These are phyloP conservation scores for Nipponacmea schrenckii DNA, from an alignment of 2,888 invertebrate genomes.

Conservation along the genomic window DNA sequence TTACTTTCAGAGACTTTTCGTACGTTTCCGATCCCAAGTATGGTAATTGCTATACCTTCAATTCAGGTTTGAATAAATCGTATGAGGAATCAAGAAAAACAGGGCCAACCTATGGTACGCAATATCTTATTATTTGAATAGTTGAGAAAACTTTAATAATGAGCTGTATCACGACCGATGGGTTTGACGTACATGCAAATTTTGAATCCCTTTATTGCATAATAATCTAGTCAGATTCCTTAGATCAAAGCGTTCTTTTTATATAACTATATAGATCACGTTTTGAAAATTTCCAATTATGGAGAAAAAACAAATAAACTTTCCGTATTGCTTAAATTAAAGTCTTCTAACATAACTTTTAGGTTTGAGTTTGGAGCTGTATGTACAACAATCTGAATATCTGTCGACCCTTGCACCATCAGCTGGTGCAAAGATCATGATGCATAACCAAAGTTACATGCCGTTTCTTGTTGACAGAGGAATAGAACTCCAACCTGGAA, in stretches of 20 bases:
- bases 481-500: constrained; percentile 37
- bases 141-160: background rate
- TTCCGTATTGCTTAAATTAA: no score
- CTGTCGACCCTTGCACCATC: constrained; percentile 49
- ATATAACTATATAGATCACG: no score
- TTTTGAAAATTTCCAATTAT: no score
- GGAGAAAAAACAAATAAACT: no score
- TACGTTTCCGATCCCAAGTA: constrained; percentile 5
- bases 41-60: constrained; percentile 15
- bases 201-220: background rate
- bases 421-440: constrained; percentile 55
- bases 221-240: background rate
- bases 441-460: constrained; percentile 47
- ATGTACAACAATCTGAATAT: constrained; percentile 41
- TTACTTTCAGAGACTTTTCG: constrained; percentile 4
- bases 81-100: background rate
- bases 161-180: no score
- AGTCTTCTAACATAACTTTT: background rate
- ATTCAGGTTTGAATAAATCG: background rate
- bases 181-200: no score
- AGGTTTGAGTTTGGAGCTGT: constrained; percentile 40
- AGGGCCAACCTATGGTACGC: constrained; percentile 8
- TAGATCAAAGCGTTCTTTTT: no score
- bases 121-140: background rate
- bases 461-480: constrained; percentile 49